phyloP scores from a whole-genome alignment of 2,113 vertebrate species.

The Rhabdornis inornatus region DNA sequence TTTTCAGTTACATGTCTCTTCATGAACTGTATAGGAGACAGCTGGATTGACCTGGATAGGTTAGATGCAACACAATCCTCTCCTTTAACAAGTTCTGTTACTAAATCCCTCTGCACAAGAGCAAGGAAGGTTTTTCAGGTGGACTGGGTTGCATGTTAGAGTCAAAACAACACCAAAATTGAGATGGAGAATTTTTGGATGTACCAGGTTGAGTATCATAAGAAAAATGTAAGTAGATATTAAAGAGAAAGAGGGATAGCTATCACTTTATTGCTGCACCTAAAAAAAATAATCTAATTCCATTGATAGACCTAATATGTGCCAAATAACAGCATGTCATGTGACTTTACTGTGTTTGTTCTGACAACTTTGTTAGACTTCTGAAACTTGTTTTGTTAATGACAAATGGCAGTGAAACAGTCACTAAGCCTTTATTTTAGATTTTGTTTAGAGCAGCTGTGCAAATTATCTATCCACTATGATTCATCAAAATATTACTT shows the following conservation, averaged over 20 bases:
- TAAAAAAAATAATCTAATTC: not conserved
- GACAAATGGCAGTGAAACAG: not conserved
- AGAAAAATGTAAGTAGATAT: conserved; percentile 73
- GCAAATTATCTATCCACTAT: not conserved
- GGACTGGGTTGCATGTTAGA: not conserved
- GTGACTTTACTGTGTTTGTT: not conserved
- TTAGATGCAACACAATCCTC: not conserved
- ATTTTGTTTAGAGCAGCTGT: not conserved
- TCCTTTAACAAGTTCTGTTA: conserved; percentile 64
- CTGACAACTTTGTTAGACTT: not conserved
- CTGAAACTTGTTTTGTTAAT: not conserved
- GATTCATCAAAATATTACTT: not conserved
- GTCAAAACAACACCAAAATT: not conserved
- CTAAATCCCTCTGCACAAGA: conserved; percentile 50
- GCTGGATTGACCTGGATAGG: not conserved
- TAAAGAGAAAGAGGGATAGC: not conserved
- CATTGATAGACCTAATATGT: not conserved
- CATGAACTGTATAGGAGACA: not conserved
- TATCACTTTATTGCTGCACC: not conserved
- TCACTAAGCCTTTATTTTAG: not conserved
- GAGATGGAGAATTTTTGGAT: conserved; percentile 96
- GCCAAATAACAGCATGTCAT: not conserved
- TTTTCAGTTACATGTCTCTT: not conserved
- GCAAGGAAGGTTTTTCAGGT: conserved; percentile 33
- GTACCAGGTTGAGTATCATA: conserved; percentile 78